phyloP scores from a whole-genome alignment of 2,113 vertebrate genomes.

The Apodemus speciosus region DNA sequence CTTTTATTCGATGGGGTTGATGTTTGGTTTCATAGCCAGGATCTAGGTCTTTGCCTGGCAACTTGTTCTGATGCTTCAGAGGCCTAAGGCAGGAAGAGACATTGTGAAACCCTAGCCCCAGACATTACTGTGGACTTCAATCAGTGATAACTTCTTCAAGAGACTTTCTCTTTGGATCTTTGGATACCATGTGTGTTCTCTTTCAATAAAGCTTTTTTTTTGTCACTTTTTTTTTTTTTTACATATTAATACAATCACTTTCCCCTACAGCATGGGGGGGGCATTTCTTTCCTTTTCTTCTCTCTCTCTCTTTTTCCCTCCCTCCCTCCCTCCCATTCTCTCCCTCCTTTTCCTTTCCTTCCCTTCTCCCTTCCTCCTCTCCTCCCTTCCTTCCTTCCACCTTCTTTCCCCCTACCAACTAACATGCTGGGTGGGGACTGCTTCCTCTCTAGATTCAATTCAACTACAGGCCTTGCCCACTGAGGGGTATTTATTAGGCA shows the following conservation, averaged over 20 bases:
- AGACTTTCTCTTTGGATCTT: constrained; percentile 88
- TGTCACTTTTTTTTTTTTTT: constrained; percentile 87
- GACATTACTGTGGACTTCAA: constrained; percentile 84
- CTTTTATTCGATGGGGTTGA: neutral
- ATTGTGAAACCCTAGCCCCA: constrained; percentile 77
- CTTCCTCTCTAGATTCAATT: neutral
- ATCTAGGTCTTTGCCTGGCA: constrained; percentile 8
- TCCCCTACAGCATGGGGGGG: constrained; percentile 85
- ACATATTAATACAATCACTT: constrained; percentile 86
- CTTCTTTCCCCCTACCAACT: too few relatives aligned
- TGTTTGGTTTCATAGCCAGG: constrained; percentile 37
- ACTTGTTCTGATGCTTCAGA: neutral
- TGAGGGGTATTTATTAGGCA: constrained; percentile 65
- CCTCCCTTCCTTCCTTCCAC: too few relatives aligned
- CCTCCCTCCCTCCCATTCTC: too few relatives aligned
- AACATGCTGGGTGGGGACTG: too few relatives aligned
- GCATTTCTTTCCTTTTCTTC: too few relatives aligned
- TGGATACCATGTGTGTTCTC: constrained; percentile 86
- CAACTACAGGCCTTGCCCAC: neutral
- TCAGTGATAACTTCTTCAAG: constrained; percentile 87
- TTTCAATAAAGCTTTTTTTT: constrained; percentile 88
- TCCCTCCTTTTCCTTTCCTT: neutral
- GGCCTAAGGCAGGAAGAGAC: constrained; percentile 29
- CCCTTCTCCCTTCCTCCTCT: accelerated
- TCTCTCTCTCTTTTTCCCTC: accelerated